Conservation (phyloP, 2,888 invertebrate genomes). For the Mycogona germanica region DNA sequence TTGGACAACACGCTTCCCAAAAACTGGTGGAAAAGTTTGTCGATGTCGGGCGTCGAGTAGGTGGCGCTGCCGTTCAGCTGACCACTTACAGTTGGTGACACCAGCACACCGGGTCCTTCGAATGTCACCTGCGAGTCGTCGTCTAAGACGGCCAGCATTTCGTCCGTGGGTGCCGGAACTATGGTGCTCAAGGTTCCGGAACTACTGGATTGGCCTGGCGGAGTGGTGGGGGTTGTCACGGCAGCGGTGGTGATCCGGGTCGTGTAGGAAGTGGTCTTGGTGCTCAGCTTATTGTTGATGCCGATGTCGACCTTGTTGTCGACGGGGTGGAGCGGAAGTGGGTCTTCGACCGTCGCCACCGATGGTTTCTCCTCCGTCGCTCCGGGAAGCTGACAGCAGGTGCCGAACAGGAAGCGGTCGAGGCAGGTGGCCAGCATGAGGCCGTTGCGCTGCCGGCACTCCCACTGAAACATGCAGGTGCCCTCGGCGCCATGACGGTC, state of each 20-base stretch:
- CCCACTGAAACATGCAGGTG: conserved; percentile 89
- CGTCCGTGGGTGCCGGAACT: no score
- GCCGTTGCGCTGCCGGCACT: conserved; percentile 64
- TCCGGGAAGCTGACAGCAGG: conserved; percentile 68
- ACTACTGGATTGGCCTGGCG: no score
- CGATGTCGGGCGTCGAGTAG: conserved; percentile 3
- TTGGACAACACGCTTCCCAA: conserved; percentile 10
- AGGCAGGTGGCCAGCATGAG: conserved; percentile 80
- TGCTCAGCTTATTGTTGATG: background rate
- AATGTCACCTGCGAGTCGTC: no score
- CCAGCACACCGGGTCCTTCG: no score
- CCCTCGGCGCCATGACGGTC: conserved; percentile 39
- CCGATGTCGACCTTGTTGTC: background rate
- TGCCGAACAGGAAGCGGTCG: conserved; percentile 85
- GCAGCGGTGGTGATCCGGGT: background rate
- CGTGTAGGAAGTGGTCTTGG: background rate
- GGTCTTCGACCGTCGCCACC: no score
- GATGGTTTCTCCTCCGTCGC: background rate
- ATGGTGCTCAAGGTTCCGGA: no score
- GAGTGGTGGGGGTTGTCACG: background rate
- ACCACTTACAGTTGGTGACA: no score
- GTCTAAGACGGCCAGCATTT: no score
- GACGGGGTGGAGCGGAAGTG: background rate
- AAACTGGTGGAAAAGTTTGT: conserved; percentile 13
- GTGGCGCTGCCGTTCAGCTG: no score